Percentiles rank a stretch among this genome's conserved stretches.
phyloP scores from a whole-genome alignment of 2,797 vertebrate species.

The Microctenopoma stevenorrisi region DNA sequence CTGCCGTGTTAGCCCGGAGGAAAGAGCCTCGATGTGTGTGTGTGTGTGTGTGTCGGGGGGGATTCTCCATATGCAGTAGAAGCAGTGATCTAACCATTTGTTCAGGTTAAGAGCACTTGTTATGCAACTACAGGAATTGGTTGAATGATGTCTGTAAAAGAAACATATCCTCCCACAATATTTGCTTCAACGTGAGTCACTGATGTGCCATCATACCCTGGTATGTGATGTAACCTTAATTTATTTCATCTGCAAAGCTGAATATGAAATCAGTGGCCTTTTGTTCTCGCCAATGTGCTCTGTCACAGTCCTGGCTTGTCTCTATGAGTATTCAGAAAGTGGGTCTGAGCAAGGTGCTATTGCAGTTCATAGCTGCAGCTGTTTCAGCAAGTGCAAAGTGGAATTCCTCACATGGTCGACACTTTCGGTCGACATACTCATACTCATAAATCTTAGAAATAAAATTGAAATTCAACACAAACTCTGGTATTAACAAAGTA shows the following conservation, averaged over 20 bases:
- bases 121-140: conserved; percentile 64
- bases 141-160: conserved; percentile 42
- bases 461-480: conserved; percentile 20
- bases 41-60: conserved; percentile 11
- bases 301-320: conserved; percentile 50
- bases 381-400: conserved; percentile 30
- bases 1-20: conserved; percentile 47
- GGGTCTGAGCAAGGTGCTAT: conserved; percentile 40
- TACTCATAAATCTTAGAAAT: conserved; percentile 28
- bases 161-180: conserved; percentile 56
- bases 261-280: conserved; percentile 56
- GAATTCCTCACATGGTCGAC: conserved; percentile 42
- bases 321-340: conserved; percentile 51
- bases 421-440: conserved; percentile 10
- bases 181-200: conserved; percentile 58
- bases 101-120: conserved; percentile 58
- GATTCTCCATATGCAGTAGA: conserved; percentile 38
- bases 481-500: background rate
- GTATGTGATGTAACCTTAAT: conserved; percentile 58
- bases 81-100: conserved; percentile 54
- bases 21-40: conserved; percentile 16
- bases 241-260: conserved; percentile 54
- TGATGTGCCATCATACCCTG: conserved; percentile 38
- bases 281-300: conserved; percentile 56
- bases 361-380: conserved; percentile 26